Base-by-base conservation (phyloP, 2,113 vertebrate species). In the Enhydra lutris region DNA sequence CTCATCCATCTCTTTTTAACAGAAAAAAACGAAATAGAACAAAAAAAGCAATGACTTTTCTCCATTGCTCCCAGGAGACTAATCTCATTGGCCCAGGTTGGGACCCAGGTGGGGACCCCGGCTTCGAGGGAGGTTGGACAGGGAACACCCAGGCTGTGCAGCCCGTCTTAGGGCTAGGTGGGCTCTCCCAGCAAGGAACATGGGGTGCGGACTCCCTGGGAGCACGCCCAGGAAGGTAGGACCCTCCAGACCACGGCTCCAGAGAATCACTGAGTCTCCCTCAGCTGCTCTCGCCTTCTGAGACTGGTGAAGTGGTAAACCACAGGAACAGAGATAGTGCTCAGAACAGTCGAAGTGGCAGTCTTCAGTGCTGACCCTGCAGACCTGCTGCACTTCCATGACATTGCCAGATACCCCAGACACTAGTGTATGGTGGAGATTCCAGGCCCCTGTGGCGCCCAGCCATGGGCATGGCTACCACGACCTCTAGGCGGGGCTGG, bases 301-400 rank as follows among this genome's bases (percentile, higher is more conserved):
- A 34, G 73, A 67, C 85, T 73, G 71, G 39, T 81, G 59, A 79
- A 73, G 83, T 47, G 69, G 36, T 34, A 80, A 92, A 59, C 45
- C 65, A 26, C 17, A 17, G 61, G 95, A 94, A 91, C 55, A 97
- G 94, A 89, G 90, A 31, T 57, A 34, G 14, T 59, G 83, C 91
- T 90, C 61, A 24, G 95, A 83, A 92, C 83, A 83, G 73, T 87
- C 73, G 45, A 67, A 55, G 74, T 36, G 39, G 78, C 3, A 4
- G 83, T 45, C 31, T 15, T 81, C 67, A 10, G 13, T n/a, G 92
- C 59, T 74, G 42, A 79, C 82, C 93, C 87, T 90, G 0, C 2
- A 13, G 73, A 47, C 42, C 9, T 21, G 6, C 21, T 24, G 21
- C 45, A 34, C 52, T 61, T 79, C 0, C 0, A 0, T 36, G 89